phyloP scores from a whole-genome alignment of 2,113 vertebrate genomes.

The Pleuronectes platessa region DNA sequence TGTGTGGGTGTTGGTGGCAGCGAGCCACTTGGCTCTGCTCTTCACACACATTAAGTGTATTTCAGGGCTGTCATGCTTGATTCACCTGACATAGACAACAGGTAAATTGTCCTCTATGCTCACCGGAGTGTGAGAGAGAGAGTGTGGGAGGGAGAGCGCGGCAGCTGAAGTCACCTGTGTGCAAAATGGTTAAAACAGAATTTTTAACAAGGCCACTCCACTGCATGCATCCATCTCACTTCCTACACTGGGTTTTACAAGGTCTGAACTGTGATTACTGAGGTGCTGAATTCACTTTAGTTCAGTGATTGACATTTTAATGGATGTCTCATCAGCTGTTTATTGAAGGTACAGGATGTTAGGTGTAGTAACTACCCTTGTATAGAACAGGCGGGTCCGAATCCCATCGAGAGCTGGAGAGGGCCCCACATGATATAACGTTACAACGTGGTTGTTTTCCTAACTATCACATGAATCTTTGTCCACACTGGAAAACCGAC shows the following conservation, averaged over 20 bases:
- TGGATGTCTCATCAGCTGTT: conserved; percentile 1
- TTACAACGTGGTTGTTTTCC: no score
- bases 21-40: conserved; percentile 18
- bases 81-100: conserved; percentile 28
- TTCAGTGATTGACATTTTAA: background rate
- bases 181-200: background rate
- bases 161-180: conserved; percentile 8
- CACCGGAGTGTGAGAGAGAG: conserved; percentile 1
- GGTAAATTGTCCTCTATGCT: conserved; percentile 19
- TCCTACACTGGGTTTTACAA: background rate
- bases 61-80: conserved; percentile 25
- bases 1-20: background rate
- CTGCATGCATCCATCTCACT: background rate
- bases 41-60: conserved; percentile 37
- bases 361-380: background rate
- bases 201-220: background rate
- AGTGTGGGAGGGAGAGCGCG: background rate
- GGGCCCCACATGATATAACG: no score
- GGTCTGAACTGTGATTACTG: background rate
- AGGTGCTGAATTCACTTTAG: background rate
- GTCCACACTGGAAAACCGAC: no score
- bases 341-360: background rate
- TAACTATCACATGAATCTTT: no score
- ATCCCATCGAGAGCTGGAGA: background rate
- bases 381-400: background rate